Base-by-base conservation (phyloP, 2,113 vertebrate genomes). In the Orycteropus afer region DNA sequence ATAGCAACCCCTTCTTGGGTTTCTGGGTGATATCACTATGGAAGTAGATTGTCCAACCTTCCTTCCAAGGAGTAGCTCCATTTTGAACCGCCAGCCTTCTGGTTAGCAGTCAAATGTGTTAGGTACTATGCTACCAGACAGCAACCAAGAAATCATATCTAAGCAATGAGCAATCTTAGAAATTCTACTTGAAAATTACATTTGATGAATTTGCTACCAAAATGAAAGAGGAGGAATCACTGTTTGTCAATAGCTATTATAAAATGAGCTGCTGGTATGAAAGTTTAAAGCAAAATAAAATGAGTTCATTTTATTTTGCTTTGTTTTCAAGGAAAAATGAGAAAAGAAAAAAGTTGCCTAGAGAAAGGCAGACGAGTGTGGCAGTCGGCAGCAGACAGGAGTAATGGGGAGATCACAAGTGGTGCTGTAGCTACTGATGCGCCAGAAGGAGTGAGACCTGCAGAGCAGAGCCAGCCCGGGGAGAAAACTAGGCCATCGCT, bases 231-330 rank as follows among this genome's bases (percentile, higher is more conserved):
- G 23, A 29, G n/a, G n/a, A n/a, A n/a, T n/a, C n/a, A n/a, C n/a
- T n/a, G n/a, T 61, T 79, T 91, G 17, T 71, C 18, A 22, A 1
- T 78, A 40, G 55, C 27, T 57, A 34, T 74, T 57, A 76, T 84
- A 67, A 67, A 3, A 23, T n/a, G 95, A 85, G 42, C 27, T 89
- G 37, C 67, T 85, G 51, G 17, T 94, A 11, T 53, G 69, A 82
- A 95, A 86, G 49, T 90, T 47, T 94, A 93, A 53, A 78, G 82
- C 1, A 55, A 86, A 87, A 37, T 20, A 63, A 83, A 77, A 86
- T 53, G 55, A 23, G 0, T 20, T 55, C n/a, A n/a, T n/a, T n/a
- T n/a, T n/a, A n/a, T n/a, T n/a, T n/a, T n/a, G n/a, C n/a, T n/a
- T n/a, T n/a, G n/a, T n/a, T n/a, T n/a, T n/a, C n/a, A n/a, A 73